Evolutionary conservation across 2,888 invertebrate species (phyloP), one percentile per base, ranked within the genome.

Genomic region (Drosophila aldrichi): DNA sequence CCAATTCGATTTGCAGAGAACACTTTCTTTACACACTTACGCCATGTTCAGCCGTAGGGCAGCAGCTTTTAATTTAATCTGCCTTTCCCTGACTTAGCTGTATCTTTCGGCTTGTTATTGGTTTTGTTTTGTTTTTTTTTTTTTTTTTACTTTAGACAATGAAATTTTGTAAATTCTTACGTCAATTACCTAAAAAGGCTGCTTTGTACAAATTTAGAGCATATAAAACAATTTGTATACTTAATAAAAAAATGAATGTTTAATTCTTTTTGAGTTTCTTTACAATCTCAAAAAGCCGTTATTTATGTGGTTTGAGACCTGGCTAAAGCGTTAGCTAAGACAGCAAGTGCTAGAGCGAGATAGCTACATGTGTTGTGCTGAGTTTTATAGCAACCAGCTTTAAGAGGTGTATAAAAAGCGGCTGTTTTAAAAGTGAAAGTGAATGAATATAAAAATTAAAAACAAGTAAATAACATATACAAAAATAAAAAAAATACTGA

Each of bases 361-460:
- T 7, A 3, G 18, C 54, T 18, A 8, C 18, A n/a, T 29, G 10
- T 2, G 7, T 4, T 29, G 7, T 8, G 16, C 16, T 16, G 16
- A 56, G 32, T 43, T 14, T 3, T n/a, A 58, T 65, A 76, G 70
- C 74, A 65, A 3, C 1, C 3, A 77, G 73, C 67, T 38, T 49
- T 20, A 0, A 3, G 0, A 22, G 4, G 9, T 2, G n/a, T 12
- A n/a, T 14, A 14, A 29, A 20, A 18, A 56, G 2, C 6, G 22
- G 46, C 18, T 41, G 4, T 68, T 52, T 20, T 9, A n/a, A 48
- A 52, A 40, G 34, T 3, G 12, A 14, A 10, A 36, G 8, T 29
- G 29, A 40, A 3, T 8, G 3, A 36, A 29, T 29, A 36, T 20
- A 4, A 9, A 36, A 16, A 16, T 40, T 32, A 44, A 62, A 52